Evolutionary conservation across 2,113 vertebrate species (phyloP).

Genomic region (Sebastes schlegelii): DNA sequence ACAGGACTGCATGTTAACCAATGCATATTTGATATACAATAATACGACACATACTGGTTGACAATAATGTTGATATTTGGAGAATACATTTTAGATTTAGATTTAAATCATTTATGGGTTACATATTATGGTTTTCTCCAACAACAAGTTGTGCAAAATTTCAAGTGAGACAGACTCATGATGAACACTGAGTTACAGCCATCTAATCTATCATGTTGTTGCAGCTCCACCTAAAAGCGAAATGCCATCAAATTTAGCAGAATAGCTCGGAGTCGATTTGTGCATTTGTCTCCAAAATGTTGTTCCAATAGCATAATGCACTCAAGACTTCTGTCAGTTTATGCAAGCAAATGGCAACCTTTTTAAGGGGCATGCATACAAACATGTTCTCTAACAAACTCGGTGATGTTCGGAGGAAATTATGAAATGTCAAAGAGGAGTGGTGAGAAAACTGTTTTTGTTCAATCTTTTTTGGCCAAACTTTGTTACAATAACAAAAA

Average conservation of each 20-base stretch:
- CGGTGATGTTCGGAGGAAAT: too few species aligned
- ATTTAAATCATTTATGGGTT: neutral
- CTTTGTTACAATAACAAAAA: too few species aligned
- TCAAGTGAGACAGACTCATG: neutral
- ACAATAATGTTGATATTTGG: neutral
- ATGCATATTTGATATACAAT: neutral
- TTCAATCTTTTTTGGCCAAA: too few species aligned
- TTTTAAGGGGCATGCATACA: too few species aligned
- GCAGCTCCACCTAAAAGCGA: neutral
- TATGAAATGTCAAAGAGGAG: too few species aligned
- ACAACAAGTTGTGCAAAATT: neutral
- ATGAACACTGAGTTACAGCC: neutral
- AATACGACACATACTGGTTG: neutral
- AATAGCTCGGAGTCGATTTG: neutral
- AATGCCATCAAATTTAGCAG: neutral
- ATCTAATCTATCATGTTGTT: neutral
- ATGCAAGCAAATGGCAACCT: too few species aligned
- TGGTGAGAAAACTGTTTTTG: too few species aligned
- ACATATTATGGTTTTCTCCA: neutral
- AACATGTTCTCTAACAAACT: too few species aligned
- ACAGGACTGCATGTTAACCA: neutral
- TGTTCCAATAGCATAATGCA: neutral
- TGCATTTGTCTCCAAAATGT: neutral
- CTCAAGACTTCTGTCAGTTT: neutral
- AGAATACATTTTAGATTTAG: too few species aligned